These are phyloP conservation scores for Caenorhabditis becei DNA, from an alignment of 2,888 invertebrate genomes.

Conservation along the genomic window DNA sequence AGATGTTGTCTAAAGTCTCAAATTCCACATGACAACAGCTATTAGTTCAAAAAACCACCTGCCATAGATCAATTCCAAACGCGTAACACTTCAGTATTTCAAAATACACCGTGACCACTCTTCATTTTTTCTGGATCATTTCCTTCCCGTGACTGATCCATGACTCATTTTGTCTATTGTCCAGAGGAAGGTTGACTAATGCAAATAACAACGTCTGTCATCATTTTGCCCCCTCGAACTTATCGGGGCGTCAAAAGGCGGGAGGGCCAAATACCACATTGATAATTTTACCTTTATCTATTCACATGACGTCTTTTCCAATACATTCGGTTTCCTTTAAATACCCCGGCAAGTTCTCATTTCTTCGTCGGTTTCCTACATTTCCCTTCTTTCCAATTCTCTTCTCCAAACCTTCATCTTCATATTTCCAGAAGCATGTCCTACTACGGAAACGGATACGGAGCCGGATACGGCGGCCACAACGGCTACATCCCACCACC, in stretches of 20 bases:
- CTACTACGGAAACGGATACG: constrained; percentile 43
- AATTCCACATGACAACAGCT: too few species aligned
- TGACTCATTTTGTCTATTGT: constrained; percentile 5
- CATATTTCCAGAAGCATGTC: constrained; percentile 16
- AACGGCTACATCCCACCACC: constrained; percentile 36
- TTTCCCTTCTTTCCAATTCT: not conserved
- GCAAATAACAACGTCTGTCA: constrained; percentile 27
- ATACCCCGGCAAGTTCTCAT: constrained; percentile 2
- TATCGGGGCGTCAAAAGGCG: constrained; percentile 28
- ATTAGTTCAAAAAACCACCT: not conserved
- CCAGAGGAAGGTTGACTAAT: constrained; percentile 23
- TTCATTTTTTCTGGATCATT: constrained; percentile 2
- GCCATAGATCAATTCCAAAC: constrained; percentile 11
- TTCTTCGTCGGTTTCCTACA: not conserved
- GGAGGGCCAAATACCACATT: constrained; percentile 19
- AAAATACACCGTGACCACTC: constrained; percentile 9
- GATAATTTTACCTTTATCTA: constrained; percentile 23
- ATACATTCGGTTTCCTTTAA: constrained; percentile 21
- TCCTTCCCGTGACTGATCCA: not conserved
- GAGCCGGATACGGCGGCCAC: constrained; percentile 15
- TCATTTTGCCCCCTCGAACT: constrained; percentile 14
- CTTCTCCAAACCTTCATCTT: not conserved
- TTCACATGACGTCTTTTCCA: constrained; percentile 20
- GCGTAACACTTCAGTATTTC: not conserved
- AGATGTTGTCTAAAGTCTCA: too few species aligned